phyloP scores from a whole-genome alignment of 2,797 vertebrate species.

The Nothura maculosa region DNA sequence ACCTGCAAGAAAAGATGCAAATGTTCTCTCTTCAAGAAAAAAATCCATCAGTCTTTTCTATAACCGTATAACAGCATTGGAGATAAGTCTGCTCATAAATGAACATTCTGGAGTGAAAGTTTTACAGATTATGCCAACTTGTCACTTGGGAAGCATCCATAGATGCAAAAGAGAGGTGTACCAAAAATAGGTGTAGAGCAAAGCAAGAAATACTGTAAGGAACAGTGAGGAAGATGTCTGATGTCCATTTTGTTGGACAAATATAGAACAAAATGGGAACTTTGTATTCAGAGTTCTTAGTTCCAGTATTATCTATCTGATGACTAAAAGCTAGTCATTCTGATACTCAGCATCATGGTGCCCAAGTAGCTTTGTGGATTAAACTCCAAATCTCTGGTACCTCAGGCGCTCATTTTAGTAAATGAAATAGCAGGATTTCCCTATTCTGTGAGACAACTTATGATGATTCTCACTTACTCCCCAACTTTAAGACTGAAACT shows the following conservation, averaged over 20 bases:
- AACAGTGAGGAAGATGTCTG: background rate
- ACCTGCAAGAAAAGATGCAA: background rate
- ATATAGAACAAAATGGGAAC: background rate
- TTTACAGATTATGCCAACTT: background rate
- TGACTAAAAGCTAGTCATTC: background rate
- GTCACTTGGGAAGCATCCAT: rapidly evolving
- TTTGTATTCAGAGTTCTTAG: background rate
- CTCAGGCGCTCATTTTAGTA: background rate
- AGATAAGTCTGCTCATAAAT: background rate
- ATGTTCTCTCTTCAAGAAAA: background rate
- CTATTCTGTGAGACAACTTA: background rate
- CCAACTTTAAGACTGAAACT: background rate
- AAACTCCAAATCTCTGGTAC: background rate
- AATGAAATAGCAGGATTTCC: background rate
- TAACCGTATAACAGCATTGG: background rate
- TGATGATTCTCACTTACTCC: background rate
- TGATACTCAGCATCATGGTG: background rate
- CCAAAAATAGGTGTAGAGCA: background rate
- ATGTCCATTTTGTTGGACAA: background rate
- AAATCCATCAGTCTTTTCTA: background rate
- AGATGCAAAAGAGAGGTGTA: background rate
- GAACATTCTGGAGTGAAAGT: background rate
- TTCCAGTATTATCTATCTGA: background rate
- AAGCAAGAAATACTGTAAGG: background rate
- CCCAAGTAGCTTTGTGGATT: background rate